phyloP scores from a whole-genome alignment of 1,140 invertebrate species.

The Drosophila parabipectinata region DNA sequence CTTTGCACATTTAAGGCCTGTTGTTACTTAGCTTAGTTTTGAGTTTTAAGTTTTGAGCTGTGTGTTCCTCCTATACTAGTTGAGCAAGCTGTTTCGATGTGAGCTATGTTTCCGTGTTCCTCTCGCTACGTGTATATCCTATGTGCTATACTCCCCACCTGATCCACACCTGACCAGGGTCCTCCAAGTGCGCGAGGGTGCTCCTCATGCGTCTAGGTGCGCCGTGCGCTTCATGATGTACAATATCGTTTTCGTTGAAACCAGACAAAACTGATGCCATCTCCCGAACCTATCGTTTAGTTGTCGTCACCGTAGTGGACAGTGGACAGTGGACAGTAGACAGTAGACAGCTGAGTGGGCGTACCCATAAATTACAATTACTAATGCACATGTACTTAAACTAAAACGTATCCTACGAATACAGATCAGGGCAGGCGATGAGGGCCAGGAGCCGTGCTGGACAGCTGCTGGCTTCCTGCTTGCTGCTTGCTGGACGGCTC shows the following conservation, averaged over 20 bases:
- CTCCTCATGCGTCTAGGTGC: conserved; percentile 12
- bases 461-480: conserved; percentile 36
- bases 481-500: conserved; percentile 74
- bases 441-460: conserved; percentile 35
- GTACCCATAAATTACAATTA: conserved; percentile 53
- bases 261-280: conserved; percentile 73
- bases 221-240: conserved; percentile 47
- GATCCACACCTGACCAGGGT: not conserved
- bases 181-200: conserved; percentile 32
- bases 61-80: conserved; percentile 22
- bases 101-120: conserved; percentile 15
- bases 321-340: conserved; percentile 1
- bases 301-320: conserved; percentile 17
- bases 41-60: conserved; percentile 22
- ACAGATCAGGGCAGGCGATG: conserved; percentile 55
- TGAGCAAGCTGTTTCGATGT: conserved; percentile 59
- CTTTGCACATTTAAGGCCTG: conserved; percentile 81
- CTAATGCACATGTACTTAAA: conserved; percentile 70
- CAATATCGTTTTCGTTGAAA: conserved; percentile 56
- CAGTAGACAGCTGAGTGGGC: conserved; percentile 39
- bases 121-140: conserved; percentile 5
- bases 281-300: conserved; percentile 26
- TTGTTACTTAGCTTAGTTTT: conserved; percentile 60
- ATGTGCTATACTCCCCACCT: conserved; percentile 36
- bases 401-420: conserved; percentile 62